Conservation (phyloP, 1,140 invertebrate species). For the Bombus breviceps region DNA sequence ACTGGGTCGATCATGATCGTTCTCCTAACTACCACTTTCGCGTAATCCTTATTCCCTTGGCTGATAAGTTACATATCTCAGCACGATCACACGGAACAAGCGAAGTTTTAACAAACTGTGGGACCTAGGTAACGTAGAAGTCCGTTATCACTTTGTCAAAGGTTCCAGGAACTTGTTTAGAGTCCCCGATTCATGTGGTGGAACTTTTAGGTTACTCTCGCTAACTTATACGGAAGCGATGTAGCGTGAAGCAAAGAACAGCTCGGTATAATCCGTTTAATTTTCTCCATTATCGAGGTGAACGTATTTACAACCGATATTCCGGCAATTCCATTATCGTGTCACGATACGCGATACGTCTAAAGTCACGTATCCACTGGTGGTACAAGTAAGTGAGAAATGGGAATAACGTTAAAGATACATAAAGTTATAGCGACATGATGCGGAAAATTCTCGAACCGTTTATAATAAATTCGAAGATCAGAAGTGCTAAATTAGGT, state of each 20-base stretch:
- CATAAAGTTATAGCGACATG: not conserved
- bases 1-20: too few relatives aligned
- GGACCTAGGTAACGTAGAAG: not conserved
- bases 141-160: not conserved
- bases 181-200: not conserved
- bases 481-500: too few relatives aligned
- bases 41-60: not conserved
- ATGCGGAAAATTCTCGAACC: too few relatives aligned
- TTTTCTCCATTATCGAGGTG: not conserved
- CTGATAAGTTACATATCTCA: not conserved
- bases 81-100: not conserved
- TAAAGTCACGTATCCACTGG: not conserved
- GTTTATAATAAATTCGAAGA: too few relatives aligned
- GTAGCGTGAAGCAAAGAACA: too few relatives aligned
- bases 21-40: not conserved
- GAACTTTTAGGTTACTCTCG: not conserved
- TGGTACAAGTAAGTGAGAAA: not conserved
- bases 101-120: not conserved
- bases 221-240: too few relatives aligned
- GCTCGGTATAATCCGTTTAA: not conserved
- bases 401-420: not conserved
- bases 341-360: not conserved
- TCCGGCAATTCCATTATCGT: conserved; percentile 1
- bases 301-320: not conserved
- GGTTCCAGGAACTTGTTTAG: not conserved